phyloP scores from a whole-genome alignment of 2,888 invertebrate species.

The Metacarcinus magister region DNA sequence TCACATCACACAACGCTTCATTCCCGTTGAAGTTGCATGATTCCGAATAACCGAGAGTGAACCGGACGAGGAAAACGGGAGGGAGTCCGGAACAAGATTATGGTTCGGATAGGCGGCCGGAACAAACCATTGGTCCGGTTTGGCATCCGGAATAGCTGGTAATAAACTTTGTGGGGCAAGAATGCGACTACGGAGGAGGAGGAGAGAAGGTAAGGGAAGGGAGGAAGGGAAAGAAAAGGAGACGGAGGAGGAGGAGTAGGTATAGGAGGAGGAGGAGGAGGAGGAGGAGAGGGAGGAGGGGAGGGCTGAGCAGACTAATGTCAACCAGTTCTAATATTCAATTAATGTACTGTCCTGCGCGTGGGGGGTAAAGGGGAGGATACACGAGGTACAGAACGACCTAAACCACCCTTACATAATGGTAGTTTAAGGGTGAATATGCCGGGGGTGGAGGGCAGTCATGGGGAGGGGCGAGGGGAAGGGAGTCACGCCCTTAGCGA shows the following conservation, averaged over 20 bases:
- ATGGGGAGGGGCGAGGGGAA: not conserved
- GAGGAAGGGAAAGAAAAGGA: not conserved
- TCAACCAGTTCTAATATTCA: slow-evolving; percentile 75
- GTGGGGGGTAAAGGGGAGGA: slow-evolving; percentile 49
- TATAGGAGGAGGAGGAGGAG: not conserved
- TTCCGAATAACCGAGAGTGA: not conserved
- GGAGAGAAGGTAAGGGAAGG: not conserved
- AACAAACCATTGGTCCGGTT: not conserved
- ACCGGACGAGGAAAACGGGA: not conserved
- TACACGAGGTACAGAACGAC: not conserved
- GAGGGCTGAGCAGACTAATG: slow-evolving; percentile 37
- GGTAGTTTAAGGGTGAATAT: not conserved
- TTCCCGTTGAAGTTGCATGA: not conserved
- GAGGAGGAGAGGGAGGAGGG: not conserved
- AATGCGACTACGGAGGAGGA: slow-evolving; percentile 32
- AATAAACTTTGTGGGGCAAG: not conserved
- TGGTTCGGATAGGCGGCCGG: not conserved
- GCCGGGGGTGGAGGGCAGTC: not conserved
- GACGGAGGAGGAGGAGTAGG: not conserved
- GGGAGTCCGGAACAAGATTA: not conserved
- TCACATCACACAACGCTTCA: not conserved
- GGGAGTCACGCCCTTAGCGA: not conserved
- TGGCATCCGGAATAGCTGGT: not conserved
- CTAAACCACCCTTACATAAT: not conserved
- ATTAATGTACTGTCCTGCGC: slow-evolving; percentile 71